Conservation (phyloP, 1,140 invertebrate genomes). For the Drosophila bipectinata region DNA sequence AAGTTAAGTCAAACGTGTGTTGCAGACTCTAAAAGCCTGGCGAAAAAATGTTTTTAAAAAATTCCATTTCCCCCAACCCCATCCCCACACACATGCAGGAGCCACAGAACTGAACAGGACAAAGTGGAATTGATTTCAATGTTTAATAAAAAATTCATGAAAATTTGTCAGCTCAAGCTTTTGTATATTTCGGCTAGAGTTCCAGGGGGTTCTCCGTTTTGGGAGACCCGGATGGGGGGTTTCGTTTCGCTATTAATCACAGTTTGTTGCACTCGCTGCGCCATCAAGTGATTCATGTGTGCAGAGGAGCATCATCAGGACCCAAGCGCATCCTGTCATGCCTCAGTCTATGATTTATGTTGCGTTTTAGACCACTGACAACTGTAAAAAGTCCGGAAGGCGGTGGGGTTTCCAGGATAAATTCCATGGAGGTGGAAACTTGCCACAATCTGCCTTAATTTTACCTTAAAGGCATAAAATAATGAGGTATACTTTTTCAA, state of each 20-base stretch:
- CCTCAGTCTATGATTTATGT: conserved; percentile 72
- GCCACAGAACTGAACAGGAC: conserved; percentile 27
- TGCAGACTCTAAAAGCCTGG: conserved; percentile 52
- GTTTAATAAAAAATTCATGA: conserved; percentile 83
- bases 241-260: conserved; percentile 74
- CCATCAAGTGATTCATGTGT: conserved; percentile 79
- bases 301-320: conserved; percentile 44
- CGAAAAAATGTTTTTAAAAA: conserved; percentile 56
- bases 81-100: conserved; percentile 51
- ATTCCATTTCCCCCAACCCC: conserved; percentile 14
- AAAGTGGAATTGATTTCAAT: conserved; percentile 81
- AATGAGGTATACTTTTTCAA: neutral
- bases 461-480: neutral
- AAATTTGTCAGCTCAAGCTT: conserved; percentile 76
- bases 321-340: conserved; percentile 72
- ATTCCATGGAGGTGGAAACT: conserved; percentile 3
- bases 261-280: conserved; percentile 81
- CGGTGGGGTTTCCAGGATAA: neutral
- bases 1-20: conserved; percentile 80
- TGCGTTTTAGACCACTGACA: conserved; percentile 70
- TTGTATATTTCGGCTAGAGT: conserved; percentile 13
- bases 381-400: conserved; percentile 29
- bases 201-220: neutral
- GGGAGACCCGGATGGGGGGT: neutral
- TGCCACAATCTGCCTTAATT: conserved; percentile 51